These are phyloP conservation scores for Cordylochernes scorpioides DNA, from an alignment of 2,888 invertebrate species.

Conservation along the genomic window DNA sequence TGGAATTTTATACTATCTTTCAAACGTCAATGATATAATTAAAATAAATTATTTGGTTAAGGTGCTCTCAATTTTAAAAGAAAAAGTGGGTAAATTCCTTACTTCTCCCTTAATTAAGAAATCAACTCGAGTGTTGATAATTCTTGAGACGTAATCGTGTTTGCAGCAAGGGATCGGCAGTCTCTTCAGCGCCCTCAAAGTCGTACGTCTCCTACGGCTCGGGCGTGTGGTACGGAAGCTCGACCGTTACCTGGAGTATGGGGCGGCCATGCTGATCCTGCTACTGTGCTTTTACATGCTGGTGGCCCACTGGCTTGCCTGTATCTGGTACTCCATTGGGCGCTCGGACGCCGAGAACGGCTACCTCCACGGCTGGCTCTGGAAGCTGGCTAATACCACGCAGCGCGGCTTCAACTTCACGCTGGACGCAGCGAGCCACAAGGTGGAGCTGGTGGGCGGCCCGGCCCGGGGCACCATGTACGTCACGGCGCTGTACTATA, in stretches of 20 bases:
- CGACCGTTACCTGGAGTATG: conserved; percentile 97
- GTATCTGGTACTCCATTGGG: conserved; percentile 94
- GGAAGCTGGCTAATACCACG: conserved; percentile 85
- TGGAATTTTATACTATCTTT: too few species aligned
- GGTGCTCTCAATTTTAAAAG: too few species aligned
- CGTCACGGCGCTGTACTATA: conserved; percentile 93
- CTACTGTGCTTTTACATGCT: conserved; percentile 96
- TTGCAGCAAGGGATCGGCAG: conserved; percentile 68
- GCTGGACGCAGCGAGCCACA: conserved; percentile 4
- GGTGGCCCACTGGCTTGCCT: conserved; percentile 98
- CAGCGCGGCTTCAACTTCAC: conserved; percentile 26
- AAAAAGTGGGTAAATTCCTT: too few species aligned
- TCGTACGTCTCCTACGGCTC: conserved; percentile 76
- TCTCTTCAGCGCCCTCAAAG: conserved; percentile 94
- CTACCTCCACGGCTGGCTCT: conserved; percentile 51
- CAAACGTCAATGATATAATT: too few species aligned
- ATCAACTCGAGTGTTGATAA: too few species aligned
- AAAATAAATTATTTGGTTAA: too few species aligned
- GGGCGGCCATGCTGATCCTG: conserved; percentile 92
- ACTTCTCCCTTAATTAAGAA: too few species aligned
- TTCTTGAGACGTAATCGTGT: conserved; percentile 2
- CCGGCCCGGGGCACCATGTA: conserved; percentile 80
- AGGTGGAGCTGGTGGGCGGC: conserved; percentile 51
- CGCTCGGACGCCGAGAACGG: conserved; percentile 78
- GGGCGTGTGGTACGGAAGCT: conserved; percentile 93